Conservation (phyloP, 2,113 vertebrate species). For the Rhynchopsitta pachyrhyncha region DNA sequence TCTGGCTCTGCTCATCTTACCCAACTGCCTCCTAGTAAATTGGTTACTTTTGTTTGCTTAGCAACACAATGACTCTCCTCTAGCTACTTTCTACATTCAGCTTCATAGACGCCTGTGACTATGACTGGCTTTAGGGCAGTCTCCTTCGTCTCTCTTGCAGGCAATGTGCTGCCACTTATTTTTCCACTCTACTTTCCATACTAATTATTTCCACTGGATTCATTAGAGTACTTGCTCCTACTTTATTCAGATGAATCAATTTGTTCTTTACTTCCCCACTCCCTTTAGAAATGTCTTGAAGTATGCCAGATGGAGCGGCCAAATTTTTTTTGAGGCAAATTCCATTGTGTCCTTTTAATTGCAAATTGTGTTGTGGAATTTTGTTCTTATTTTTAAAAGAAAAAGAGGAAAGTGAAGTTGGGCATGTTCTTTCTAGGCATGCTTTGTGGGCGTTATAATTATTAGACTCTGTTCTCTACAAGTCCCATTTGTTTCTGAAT, state of each 20-base stretch:
- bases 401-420: slow-evolving; percentile 10
- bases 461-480: slow-evolving; percentile 54
- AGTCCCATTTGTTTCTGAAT: slow-evolving; percentile 63
- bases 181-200: slow-evolving; percentile 2
- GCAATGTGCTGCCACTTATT: not conserved
- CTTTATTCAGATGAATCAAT: not conserved
- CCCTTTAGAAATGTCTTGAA: not conserved
- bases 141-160: not conserved
- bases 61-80: not conserved
- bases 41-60: not conserved
- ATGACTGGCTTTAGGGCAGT: not conserved
- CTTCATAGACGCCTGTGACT: not conserved
- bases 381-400: slow-evolving; percentile 11
- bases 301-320: not conserved
- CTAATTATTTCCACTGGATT: slow-evolving; percentile 18
- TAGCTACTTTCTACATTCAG: not conserved
- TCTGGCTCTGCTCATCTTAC: not conserved
- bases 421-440: slow-evolving; percentile 62
- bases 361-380: slow-evolving; percentile 68
- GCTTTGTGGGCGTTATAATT: slow-evolving; percentile 68
- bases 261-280: slow-evolving; percentile 17
- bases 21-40: not conserved
- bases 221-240: not conserved
- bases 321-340: slow-evolving; percentile 60
- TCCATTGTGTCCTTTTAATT: slow-evolving; percentile 69